Evolutionary conservation across 2,113 vertebrate genomes (phyloP), one percentile per base, ranked within the genome.

Genomic region (Crypturellus undulatus): DNA sequence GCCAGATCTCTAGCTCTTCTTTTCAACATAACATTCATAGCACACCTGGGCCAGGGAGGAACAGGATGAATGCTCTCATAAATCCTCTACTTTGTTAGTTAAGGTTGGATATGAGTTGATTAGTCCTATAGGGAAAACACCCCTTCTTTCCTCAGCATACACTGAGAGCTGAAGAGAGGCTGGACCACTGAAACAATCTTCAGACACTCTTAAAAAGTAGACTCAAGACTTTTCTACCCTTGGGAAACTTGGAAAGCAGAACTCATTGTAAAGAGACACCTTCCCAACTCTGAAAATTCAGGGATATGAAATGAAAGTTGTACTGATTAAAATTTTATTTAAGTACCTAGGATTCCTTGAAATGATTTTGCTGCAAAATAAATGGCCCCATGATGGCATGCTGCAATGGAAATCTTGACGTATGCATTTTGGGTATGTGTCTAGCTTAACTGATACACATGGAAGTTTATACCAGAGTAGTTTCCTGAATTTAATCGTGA

Each of bases 401-500:
- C 24, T 22, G 63, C 5, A 22, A 59, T 70, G 40, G 77, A 91
- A 90, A 87, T 11, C 7, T 63, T 42, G 56, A 71, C 0, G 0
- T 7, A 4, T 12, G 13, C 30, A 70, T 43, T 80, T n/a, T 17
- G 71, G 38, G 7, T 71, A 52, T 30, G 36, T 0, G 0, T 26
- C 82, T 67, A 60, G 45, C 47, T 52, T 56, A 91, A 78, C 73
- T 94, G 72, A 90, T 82, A 59, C 34, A 59, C 15, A 25, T 18
- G 42, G 70, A 84, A 84, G 84, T 71, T 94, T 73, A 84, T 1
- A 18, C 49, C 65, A 89, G 34, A 90, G 51, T 68, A 87, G 40
- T 76, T 93, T 63, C 60, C 70, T 62, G 84, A 87, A 84, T 67
- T 89, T 72, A 92, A 90, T 70, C 6, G 6, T 16, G 49, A 77